These are phyloP conservation scores for Pseudoips prasinana DNA, from an alignment of 2,888 invertebrate species.

Conservation along the genomic window DNA sequence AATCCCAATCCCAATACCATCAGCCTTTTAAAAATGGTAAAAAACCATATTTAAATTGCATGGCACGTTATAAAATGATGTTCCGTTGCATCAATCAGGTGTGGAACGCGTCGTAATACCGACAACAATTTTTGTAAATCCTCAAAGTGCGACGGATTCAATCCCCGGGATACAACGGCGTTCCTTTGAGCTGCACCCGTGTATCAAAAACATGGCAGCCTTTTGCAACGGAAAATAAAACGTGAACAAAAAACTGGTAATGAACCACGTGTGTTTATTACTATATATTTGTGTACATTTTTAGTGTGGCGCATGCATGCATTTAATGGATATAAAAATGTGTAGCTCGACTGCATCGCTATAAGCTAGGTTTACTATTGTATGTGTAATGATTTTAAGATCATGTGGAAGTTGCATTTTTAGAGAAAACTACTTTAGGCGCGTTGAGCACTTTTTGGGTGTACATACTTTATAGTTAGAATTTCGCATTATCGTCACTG, in stretches of 20 bases:
- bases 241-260: constrained; percentile 31
- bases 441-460: too few relatives aligned
- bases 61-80: constrained; percentile 23
- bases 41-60: too few relatives aligned
- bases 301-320: constrained; percentile 6
- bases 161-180: constrained; percentile 43
- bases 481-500: too few relatives aligned
- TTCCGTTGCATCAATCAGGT: constrained; percentile 37
- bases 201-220: constrained; percentile 36
- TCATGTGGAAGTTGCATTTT: too few relatives aligned
- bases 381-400: too few relatives aligned
- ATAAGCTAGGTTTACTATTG: too few relatives aligned
- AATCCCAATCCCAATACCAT: too few relatives aligned
- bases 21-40: too few relatives aligned
- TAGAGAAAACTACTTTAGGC: too few relatives aligned
- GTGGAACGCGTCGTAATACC: constrained; percentile 34
- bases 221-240: constrained; percentile 37
- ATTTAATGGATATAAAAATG: too few relatives aligned
- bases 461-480: too few relatives aligned
- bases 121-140: constrained; percentile 57
- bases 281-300: constrained; percentile 10
- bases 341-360: too few relatives aligned
- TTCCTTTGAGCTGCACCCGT: constrained; percentile 52
- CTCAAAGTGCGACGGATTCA: constrained; percentile 52
- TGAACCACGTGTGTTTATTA: constrained; percentile 30